phyloP scores from a whole-genome alignment of 2,113 vertebrate genomes.

The Labeo catla region DNA sequence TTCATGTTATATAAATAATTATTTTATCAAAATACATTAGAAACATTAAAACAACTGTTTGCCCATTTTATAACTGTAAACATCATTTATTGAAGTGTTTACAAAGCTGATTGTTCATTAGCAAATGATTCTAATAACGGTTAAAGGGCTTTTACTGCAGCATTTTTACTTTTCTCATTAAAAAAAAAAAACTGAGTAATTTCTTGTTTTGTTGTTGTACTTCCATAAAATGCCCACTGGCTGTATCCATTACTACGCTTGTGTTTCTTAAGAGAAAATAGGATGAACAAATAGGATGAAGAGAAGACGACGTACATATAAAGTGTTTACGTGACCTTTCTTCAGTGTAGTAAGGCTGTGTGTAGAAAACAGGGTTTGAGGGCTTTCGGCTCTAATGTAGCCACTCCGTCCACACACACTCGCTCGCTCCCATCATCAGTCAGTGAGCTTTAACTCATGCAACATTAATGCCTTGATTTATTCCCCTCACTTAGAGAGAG shows the following conservation, averaged over 20 bases:
- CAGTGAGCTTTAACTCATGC: conserved; percentile 19
- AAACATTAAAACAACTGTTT: too few relatives aligned
- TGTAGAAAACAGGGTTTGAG: conserved; percentile 17
- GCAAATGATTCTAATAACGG: not conserved
- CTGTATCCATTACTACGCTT: not conserved
- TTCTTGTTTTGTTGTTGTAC: not conserved
- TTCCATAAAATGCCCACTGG: not conserved
- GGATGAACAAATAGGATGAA: not conserved
- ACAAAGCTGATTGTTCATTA: too few relatives aligned
- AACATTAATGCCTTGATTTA: conserved; percentile 48
- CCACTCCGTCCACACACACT: conserved; percentile 8
- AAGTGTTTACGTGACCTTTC: conserved; percentile 18
- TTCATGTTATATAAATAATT: too few relatives aligned
- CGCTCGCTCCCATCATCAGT: not conserved
- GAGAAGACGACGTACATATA: not conserved
- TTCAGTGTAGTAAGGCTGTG: not conserved
- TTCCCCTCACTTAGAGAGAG: conserved; percentile 37
- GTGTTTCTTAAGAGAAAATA: not conserved
- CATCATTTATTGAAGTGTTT: too few relatives aligned
- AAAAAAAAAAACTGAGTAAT: not conserved
- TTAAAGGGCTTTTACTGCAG: not conserved
- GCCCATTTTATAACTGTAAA: too few relatives aligned
- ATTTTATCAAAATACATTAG: too few relatives aligned
- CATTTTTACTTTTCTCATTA: not conserved
- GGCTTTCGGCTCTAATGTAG: not conserved